These are phyloP conservation scores for Cacatua alba DNA, from an alignment of 2,113 vertebrate genomes.

Conservation along the genomic window DNA sequence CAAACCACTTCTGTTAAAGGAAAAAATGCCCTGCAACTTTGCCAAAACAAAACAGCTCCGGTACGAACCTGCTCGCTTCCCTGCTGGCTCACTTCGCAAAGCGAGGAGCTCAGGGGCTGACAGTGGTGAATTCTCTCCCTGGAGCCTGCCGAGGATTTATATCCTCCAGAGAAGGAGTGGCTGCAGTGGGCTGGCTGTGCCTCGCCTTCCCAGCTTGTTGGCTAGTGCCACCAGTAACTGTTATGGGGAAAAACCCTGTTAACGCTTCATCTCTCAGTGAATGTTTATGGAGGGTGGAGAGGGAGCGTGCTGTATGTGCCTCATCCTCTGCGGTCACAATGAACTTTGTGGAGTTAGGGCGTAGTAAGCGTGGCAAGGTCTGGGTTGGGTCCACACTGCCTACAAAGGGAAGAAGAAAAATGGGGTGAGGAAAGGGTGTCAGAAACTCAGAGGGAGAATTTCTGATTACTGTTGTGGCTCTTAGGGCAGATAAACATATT, in stretches of 20 bases:
- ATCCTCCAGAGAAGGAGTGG: slow-evolving; percentile 3
- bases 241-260: background rate
- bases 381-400: background rate
- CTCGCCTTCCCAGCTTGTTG: background rate
- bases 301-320: accelerated
- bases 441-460: background rate
- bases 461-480: background rate
- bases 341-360: background rate
- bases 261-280: background rate
- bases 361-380: background rate
- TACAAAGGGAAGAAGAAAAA: background rate
- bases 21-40: background rate
- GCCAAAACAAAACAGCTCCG: slow-evolving; percentile 39
- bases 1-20: background rate
- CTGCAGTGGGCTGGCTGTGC: background rate
- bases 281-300: background rate
- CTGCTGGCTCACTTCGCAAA: background rate
- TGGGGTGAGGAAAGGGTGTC: background rate
- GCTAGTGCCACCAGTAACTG: background rate
- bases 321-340: background rate
- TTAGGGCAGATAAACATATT: background rate
- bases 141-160: background rate
- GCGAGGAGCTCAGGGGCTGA: background rate
- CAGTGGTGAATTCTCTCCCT: background rate
- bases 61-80: slow-evolving; percentile 38